These are phyloP conservation scores for Musca domestica DNA, from an alignment of 1,140 invertebrate species.

Conservation along the genomic window DNA sequence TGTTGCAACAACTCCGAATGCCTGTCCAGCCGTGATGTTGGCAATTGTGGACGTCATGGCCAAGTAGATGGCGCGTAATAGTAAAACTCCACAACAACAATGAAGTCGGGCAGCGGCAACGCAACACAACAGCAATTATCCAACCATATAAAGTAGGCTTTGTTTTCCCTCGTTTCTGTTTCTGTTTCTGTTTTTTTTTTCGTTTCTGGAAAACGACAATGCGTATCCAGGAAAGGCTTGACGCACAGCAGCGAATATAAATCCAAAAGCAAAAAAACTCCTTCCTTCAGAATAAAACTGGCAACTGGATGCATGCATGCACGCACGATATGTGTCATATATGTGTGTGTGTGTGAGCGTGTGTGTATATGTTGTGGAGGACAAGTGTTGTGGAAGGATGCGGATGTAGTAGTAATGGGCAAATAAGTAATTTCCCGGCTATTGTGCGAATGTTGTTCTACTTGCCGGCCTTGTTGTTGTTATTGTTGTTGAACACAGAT, in stretches of 20 bases:
- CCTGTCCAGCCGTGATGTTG: no score
- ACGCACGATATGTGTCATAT: no score
- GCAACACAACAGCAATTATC: not conserved
- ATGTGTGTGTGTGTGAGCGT: no score
- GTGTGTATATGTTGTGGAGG: not conserved
- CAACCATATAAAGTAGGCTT: not conserved
- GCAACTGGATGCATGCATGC: no score
- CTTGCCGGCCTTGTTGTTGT: constrained; percentile 2
- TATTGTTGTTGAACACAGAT: constrained; percentile 24
- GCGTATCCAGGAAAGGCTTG: no score
- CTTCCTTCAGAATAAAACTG: not conserved
- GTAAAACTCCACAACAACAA: not conserved
- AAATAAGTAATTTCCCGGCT: constrained; percentile 27
- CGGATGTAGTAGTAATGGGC: not conserved
- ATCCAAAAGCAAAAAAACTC: not conserved
- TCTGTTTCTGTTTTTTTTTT: not conserved
- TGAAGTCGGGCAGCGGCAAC: no score
- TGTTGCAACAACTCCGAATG: not conserved
- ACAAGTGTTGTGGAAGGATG: not conserved
- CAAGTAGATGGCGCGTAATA: no score
- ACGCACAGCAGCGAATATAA: not conserved
- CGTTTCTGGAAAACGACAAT: no score
- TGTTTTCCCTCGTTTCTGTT: no score
- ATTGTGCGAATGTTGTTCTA: constrained; percentile 19
- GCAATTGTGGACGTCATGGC: no score